Evolutionary conservation across 1,140 invertebrate genomes (phyloP), one percentile per base, ranked within the genome.

Genomic region (Pseudoatta argentina): DNA sequence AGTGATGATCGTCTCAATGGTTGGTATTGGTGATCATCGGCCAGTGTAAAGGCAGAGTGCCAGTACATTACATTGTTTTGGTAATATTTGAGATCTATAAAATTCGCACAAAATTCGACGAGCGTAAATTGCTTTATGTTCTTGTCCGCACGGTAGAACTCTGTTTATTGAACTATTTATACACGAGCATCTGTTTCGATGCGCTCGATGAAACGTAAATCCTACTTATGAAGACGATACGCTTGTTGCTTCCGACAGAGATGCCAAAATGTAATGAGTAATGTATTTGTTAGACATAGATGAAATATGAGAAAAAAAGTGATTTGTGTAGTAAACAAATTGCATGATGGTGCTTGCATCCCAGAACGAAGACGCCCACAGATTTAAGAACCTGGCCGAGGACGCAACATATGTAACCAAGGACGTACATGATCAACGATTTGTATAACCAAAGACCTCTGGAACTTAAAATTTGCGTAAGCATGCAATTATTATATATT

Each of bases 281-380:
- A 83, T 73, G 79, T 27, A 75, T 63, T 83, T 73, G 79, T 83
- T 83, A 83, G 69, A 83, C 53, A 61, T 73, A 75, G 55, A 75
- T 83, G 55, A 75, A 48, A 83, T 53, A 79, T n/a, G 69, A 83
- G n/a, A 75, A 81, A 73, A 83, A 79, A 69, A 69, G 21, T 83
- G 79, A 83, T 51, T 63, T 61, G 27, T 79, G 77, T 55, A 67
- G 18, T 44, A 78, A 81, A 83, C 48, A 83, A 83, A 75, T 83
- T 55, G 79, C 69, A 75, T 63, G 79, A 75, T 55, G 79, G 69
- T 61, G 79, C 79, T 83, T 83, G 79, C 67, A 82, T 82, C 79
- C 69, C 79, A 83, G 69, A 83, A 83, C 79, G 79, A 82, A 82
- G 79, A 82, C 79, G 79, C 69, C 66, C 79, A 61, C 44, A 55